Base-by-base conservation (phyloP, 53 echinoderm and acorn worm genomes). In the Astropecten irregularis region DNA sequence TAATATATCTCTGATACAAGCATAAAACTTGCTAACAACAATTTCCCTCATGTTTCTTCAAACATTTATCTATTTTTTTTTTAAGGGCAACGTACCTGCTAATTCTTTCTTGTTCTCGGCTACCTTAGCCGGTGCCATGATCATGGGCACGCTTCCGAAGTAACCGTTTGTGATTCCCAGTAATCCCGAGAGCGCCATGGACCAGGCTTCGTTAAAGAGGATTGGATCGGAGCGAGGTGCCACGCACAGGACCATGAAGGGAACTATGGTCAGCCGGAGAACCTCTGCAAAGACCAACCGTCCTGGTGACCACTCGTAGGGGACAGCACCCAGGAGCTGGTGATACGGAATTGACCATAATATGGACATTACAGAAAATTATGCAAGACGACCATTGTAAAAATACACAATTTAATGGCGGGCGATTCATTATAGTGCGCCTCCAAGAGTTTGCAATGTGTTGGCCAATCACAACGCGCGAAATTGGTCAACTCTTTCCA, bases 61-160 rank as follows among this genome's bases (percentile, higher is more conserved):
- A n/a, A n/a, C n/a, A n/a, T n/a, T n/a, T n/a, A n/a, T n/a, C n/a
- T n/a, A n/a, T n/a, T n/a, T n/a, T n/a, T n/a, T n/a, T n/a, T n/a
- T n/a, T n/a, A n/a, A n/a, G n/a, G n/a, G n/a, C n/a, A 42, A 42
- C 39, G 40, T 81, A 93, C 93, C 93, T 29, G 90, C 77, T 15
- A 93, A 44, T 72, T 93, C 93, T 49, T 85, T 90, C 55, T 87
- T 82, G 40, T 84, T 84, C 31, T 90, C 90, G 15, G 84, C 63
- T 13, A 93, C 90, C 38, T 82, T 79, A 3, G 84, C 84, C 3
- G 93, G 93, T 0, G 93, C 87, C 29, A 93, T 79, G 49, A 93
- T 93, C 93, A 93, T 93, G 1, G 93, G 93, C 11, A 93, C 72
- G 56, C 93, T 93, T 48, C 93, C 93, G 51, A 93, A 93, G 81